Percentiles rank a stretch among this genome's conserved stretches.
Evolutionary conservation across 2,888 invertebrate genomes (phyloP).

Genomic region (Trichopoda pennipes): DNA sequence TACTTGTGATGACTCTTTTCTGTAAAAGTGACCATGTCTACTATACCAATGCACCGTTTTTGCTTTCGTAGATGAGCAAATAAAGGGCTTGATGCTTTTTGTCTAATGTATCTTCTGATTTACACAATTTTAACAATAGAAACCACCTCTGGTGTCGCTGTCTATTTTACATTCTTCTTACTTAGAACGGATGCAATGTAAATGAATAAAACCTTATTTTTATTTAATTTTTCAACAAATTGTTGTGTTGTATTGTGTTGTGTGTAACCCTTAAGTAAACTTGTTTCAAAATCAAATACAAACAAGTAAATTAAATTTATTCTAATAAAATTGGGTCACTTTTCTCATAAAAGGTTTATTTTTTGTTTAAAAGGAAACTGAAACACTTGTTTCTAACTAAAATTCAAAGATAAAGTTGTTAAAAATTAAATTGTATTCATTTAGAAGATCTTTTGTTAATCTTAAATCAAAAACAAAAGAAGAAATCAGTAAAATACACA

Average conservation of each 20-base stretch:
- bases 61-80: too few species aligned
- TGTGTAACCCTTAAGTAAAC: neutral
- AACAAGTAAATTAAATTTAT: neutral
- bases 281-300: neutral
- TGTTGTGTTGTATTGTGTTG: neutral
- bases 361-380: neutral
- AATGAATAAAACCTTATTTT: too few species aligned
- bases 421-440: constrained; percentile 67
- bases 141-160: too few species aligned
- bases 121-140: too few species aligned
- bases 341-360: neutral
- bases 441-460: constrained; percentile 61
- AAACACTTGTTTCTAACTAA: constrained; percentile 33
- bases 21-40: too few species aligned
- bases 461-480: constrained; percentile 11
- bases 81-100: too few species aligned
- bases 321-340: constrained; percentile 27
- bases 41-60: too few species aligned
- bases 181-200: too few species aligned
- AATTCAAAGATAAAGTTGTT: constrained; percentile 38
- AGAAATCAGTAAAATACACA: constrained; percentile 6
- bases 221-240: too few species aligned
- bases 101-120: too few species aligned
- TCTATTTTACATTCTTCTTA: too few species aligned
- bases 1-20: too few species aligned